Base-by-base conservation (phyloP, 1,140 invertebrate species). In the Gonioctena quinquepunctata region DNA sequence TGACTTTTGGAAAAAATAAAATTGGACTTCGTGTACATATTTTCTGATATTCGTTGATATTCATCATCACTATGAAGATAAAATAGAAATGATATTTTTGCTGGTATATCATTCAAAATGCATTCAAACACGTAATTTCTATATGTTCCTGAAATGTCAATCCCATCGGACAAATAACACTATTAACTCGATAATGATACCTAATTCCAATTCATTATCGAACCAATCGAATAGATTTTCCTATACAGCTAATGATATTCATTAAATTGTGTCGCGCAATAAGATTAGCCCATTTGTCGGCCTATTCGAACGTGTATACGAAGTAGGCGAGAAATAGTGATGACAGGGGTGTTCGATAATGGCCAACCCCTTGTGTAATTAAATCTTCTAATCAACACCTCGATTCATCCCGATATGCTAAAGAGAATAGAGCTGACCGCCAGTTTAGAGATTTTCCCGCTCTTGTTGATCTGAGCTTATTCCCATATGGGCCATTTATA, bases 351-450 rank as follows among this genome's bases (percentile, higher is more conserved):
- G 69, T 71, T 67, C 70, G 75, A 79, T 77, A 79, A 77, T 67
- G 60, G 71, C 52, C 62, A 52, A 57, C 66, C 73, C 76, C 77
- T 74, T 71, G 70, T 72, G 72, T 80, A 81, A 81, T 81, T 81
- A 80, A 81, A 81, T 80, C 77, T 77, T 79, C 80, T 79, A 81
- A 81, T 81, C 80, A 81, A 81, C 80, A 80, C 77, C 72, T 76
- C 78, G 74, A 80, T 80, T 79, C 79, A 80, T 80, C 78, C 70
- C 71, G 77, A 77, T 79, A 80, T 68, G 70, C 70, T 52, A 69
- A 73, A 73, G 72, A 70, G 72, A 73, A 73, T 73, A 26, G 60
- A 11, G 28, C 33, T 57, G 28, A 69, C 78, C 73, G 73, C 67
- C 49, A 60, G 70, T 74, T 73, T 61, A 61, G 59, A 65, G 72